phyloP scores from a whole-genome alignment of 2,888 invertebrate species.

The Parnassius apollo region DNA sequence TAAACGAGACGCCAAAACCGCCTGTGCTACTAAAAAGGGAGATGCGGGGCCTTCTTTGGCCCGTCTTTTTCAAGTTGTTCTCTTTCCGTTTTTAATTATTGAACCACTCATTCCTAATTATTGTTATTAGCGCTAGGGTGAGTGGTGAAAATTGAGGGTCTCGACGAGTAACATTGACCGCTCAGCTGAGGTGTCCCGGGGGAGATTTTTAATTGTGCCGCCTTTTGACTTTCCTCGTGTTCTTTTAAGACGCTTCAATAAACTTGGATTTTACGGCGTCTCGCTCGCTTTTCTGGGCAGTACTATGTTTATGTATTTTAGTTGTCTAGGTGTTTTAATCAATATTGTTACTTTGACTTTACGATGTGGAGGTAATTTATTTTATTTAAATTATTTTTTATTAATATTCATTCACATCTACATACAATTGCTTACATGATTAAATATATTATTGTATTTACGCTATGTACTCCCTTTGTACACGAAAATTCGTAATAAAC shows the following conservation, averaged over 20 bases:
- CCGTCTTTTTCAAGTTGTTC: slow-evolving; percentile 72
- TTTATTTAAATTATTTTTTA: too few relatives aligned
- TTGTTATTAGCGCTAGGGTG: slow-evolving; percentile 80
- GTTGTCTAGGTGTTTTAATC: slow-evolving; percentile 19
- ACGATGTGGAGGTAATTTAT: not conserved
- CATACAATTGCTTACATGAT: too few relatives aligned
- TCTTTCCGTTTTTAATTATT: slow-evolving; percentile 82
- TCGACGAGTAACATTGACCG: slow-evolving; percentile 76
- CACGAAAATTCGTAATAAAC: too few relatives aligned
- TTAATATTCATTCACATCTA: too few relatives aligned
- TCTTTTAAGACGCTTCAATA: slow-evolving; percentile 74
- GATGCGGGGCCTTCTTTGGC: slow-evolving; percentile 42
- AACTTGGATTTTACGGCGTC: slow-evolving; percentile 72
- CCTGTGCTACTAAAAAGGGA: slow-evolving; percentile 28
- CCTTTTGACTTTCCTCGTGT: slow-evolving; percentile 77
- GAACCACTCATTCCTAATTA: slow-evolving; percentile 83
- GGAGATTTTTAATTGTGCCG: slow-evolving; percentile 77
- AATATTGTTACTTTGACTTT: not conserved
- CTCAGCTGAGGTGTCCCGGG: slow-evolving; percentile 64
- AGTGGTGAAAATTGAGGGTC: slow-evolving; percentile 81
- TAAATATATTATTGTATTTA: too few relatives aligned
- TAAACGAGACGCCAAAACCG: slow-evolving; percentile 45
- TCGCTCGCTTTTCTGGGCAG: slow-evolving; percentile 50
- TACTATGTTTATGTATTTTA: slow-evolving; percentile 22
- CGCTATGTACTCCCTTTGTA: too few relatives aligned